Conservation (phyloP, 2,113 vertebrate genomes). For the Apodemus sylvaticus region DNA sequence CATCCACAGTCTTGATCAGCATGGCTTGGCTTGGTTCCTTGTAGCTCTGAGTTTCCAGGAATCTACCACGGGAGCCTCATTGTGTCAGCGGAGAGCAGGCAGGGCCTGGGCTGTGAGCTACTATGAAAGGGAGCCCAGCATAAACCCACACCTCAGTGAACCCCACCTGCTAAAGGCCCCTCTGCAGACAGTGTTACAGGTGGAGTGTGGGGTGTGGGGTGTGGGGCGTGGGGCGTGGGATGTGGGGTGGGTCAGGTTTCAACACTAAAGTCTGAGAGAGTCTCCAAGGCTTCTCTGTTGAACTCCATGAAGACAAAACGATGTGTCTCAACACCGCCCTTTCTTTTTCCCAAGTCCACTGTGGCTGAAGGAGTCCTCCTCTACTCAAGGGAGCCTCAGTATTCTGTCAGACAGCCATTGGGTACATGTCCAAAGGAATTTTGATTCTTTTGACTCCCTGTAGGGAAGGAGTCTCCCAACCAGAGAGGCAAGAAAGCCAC, state of each 20-base stretch:
- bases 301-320: neutral
- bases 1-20: neutral
- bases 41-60: neutral
- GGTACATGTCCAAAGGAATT: neutral
- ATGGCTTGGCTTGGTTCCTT: no score
- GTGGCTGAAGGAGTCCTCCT: no score
- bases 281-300: neutral
- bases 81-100: rapidly evolving
- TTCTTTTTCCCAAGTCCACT: neutral
- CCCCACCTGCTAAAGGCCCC: neutral
- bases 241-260: neutral
- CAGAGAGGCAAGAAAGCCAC: neutral
- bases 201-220: rapidly evolving
- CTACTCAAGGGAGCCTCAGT: neutral
- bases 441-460: neutral
- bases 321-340: neutral
- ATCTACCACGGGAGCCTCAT: rapidly evolving
- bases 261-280: neutral
- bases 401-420: neutral
- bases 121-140: neutral
- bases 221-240: rapidly evolving
- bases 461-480: neutral
- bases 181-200: neutral
- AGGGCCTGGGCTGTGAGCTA: neutral
- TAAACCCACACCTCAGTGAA: neutral